Percentiles rank a stretch among this genome's conserved stretches.
phyloP scores from a whole-genome alignment of 2,888 invertebrate genomes.

The Lithophane socia region DNA sequence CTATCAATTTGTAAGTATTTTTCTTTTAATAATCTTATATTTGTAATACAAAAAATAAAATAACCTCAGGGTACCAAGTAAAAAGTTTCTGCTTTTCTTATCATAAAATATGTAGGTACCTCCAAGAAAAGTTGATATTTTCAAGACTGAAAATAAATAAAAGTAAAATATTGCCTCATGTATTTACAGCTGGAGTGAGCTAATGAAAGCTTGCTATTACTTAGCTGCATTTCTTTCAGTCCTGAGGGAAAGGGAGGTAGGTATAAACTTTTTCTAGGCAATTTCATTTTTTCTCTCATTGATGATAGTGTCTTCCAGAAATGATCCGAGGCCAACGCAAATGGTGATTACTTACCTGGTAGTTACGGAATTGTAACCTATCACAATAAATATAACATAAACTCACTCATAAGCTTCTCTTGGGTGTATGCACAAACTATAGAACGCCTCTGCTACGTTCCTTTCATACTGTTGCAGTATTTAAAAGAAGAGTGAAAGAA shows the following conservation, averaged over 20 bases:
- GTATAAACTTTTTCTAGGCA: neutral
- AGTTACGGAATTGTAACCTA: too few species aligned
- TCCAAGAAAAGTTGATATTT: neutral
- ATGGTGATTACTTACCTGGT: neutral
- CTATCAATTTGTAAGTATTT: neutral
- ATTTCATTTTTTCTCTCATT: neutral
- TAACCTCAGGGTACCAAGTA: neutral
- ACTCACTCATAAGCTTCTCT: too few species aligned
- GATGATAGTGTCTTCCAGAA: neutral
- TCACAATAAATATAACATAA: neutral
- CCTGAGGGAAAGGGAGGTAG: neutral
- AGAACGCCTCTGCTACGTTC: too few species aligned
- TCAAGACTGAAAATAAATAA: neutral
- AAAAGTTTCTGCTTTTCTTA: neutral
- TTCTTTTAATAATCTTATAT: neutral
- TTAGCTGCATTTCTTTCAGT: slow-evolving; percentile 20
- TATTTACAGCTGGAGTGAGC: slow-evolving; percentile 8
- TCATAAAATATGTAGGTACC: neutral
- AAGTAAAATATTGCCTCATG: slow-evolving; percentile 3
- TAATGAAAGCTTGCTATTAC: slow-evolving; percentile 9
- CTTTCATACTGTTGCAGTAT: too few species aligned
- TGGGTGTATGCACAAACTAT: too few species aligned
- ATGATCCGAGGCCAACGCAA: neutral
- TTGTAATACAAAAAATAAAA: neutral
- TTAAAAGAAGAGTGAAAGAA: too few species aligned